A percentile compares a stretch with the other conserved stretches of the same genome.
These are phyloP conservation scores for Thyatira batis DNA, from an alignment of 2,888 invertebrate genomes.

Conservation along the genomic window DNA sequence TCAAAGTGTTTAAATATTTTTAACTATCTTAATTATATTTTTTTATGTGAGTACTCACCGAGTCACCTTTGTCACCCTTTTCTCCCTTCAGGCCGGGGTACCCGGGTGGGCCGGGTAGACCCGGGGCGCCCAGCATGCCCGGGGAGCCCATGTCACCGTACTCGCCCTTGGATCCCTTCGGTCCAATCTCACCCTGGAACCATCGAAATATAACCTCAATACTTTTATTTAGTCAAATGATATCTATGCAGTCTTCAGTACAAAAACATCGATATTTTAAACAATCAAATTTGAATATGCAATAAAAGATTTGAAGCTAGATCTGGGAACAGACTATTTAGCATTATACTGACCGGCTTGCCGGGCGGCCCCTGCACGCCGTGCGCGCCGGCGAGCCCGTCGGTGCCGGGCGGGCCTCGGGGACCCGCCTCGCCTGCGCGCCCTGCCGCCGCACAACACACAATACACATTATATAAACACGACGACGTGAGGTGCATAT, in stretches of 20 bases:
- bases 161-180: conserved; percentile 94
- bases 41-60: conserved; percentile 84
- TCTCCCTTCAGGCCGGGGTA: conserved; percentile 95
- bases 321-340: too few relatives aligned
- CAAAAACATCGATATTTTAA: too few relatives aligned
- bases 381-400: conserved; percentile 89
- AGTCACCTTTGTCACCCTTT: conserved; percentile 96
- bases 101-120: conserved; percentile 90
- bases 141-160: conserved; percentile 96
- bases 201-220: neutral
- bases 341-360: conserved; percentile 85
- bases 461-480: conserved; percentile 2
- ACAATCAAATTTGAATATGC: too few relatives aligned
- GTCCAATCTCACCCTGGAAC: conserved; percentile 88
- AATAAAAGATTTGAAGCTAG: too few relatives aligned
- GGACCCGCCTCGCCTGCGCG: conserved; percentile 89
- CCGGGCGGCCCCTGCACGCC: conserved; percentile 95
- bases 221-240: neutral
- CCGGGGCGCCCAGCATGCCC: conserved; percentile 96
- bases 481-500: too few relatives aligned
- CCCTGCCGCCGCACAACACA: conserved; percentile 76
- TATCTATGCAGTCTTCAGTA: too few relatives aligned
- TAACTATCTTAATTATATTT: too few relatives aligned
- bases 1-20: too few relatives aligned
- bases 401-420: conserved; percentile 87